Conservation (phyloP, 1,140 invertebrate species). For the Pseudomyrmex sp. region DNA sequence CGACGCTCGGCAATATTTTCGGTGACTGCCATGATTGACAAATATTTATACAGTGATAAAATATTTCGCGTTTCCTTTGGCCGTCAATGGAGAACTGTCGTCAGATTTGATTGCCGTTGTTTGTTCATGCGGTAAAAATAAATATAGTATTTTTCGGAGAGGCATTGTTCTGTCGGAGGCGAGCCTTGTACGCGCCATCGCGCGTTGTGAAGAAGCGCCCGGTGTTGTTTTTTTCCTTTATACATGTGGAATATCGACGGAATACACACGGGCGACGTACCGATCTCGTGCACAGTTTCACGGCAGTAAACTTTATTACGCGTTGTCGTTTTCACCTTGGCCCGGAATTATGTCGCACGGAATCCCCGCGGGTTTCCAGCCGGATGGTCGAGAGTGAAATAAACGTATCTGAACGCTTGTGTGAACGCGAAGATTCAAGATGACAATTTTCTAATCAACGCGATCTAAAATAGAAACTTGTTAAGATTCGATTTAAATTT, state of each 20-base stretch:
- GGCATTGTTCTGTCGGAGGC: neutral
- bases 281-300: neutral
- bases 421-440: neutral
- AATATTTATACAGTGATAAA: neutral
- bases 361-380: neutral
- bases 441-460: neutral
- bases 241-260: neutral
- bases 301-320: conserved; percentile 60
- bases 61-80: neutral
- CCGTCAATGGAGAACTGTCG: conserved; percentile 2
- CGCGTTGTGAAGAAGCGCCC: neutral
- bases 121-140: neutral
- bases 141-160: conserved; percentile 33
- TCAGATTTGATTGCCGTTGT: conserved; percentile 8
- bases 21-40: neutral
- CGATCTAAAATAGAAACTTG: too few relatives aligned
- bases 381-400: neutral
- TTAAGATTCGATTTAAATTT: too few relatives aligned
- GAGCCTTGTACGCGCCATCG: neutral
- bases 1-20: neutral
- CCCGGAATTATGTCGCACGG: neutral
- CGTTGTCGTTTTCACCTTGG: conserved; percentile 58
- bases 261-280: neutral
- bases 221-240: neutral
- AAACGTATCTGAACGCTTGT: neutral